Conservation (phyloP, 64 coral and sea anemone genomes). For the Pocillopora damicornis region DNA sequence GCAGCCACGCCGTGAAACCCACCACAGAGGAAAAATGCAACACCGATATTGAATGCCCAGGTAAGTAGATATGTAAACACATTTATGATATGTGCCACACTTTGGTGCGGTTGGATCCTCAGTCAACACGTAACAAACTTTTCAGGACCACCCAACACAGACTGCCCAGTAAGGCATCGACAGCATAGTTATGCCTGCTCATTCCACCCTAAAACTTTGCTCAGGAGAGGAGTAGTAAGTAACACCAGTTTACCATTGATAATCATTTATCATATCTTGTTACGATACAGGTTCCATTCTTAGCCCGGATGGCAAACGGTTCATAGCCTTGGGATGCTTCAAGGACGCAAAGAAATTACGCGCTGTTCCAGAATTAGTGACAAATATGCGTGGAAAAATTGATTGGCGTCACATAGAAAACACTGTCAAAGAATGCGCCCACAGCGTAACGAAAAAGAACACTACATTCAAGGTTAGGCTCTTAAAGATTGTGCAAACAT, state of each 20-base stretch:
- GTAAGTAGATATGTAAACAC: conserved; percentile 7
- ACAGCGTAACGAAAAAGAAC: conserved; percentile 36
- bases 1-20: conserved; percentile 40
- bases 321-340: conserved; percentile 6
- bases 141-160: no score
- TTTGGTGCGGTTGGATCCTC: no score
- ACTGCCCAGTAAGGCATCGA: no score
- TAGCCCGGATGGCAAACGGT: conserved; percentile 30
- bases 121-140: no score
- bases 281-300: not conserved
- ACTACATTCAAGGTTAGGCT: conserved; percentile 20
- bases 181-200: no score
- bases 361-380: conserved; percentile 7
- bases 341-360: not conserved
- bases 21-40: conserved; percentile 51
- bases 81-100: no score
- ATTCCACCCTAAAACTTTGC: no score
- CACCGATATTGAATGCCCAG: conserved; percentile 50
- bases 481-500: no score
- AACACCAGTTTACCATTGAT: no score
- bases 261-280: not conserved
- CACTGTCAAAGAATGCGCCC: conserved; percentile 35
- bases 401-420: conserved; percentile 22
- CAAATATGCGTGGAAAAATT: conserved; percentile 27
- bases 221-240: no score